These are phyloP conservation scores for Napeogenes inachia DNA, from an alignment of 2,888 invertebrate species.

Conservation along the genomic window DNA sequence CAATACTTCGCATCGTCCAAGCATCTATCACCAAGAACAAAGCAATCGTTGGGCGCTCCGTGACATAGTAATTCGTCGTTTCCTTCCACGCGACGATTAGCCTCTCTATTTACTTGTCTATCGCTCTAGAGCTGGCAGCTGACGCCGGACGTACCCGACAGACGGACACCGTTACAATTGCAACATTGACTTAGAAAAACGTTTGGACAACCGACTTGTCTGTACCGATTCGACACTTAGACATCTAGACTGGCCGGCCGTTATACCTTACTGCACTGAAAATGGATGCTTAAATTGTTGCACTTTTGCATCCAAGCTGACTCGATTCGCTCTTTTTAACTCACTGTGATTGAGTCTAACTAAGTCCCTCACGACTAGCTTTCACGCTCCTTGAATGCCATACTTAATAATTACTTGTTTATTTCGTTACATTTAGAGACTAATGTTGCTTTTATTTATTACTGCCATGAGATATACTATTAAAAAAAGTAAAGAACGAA, in stretches of 20 bases:
- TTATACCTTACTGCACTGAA: constrained; percentile 33
- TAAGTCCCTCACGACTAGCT: not conserved
- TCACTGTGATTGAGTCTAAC: constrained; percentile 11
- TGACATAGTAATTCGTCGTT: constrained; percentile 75
- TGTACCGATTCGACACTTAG: constrained; percentile 45
- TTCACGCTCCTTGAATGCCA: not conserved
- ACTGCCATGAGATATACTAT: not conserved
- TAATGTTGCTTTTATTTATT: constrained; percentile 3
- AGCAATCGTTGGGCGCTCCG: constrained; percentile 66
- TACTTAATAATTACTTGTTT: not conserved
- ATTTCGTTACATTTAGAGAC: no score
- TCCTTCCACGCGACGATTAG: constrained; percentile 75
- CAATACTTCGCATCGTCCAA: constrained; percentile 44
- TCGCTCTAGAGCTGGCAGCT: constrained; percentile 70
- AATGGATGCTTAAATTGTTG: constrained; percentile 39
- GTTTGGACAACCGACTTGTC: constrained; percentile 58
- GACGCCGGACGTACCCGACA: constrained; percentile 64
- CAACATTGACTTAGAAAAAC: constrained; percentile 75
- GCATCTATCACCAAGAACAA: constrained; percentile 62
- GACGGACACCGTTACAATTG: constrained; percentile 73
- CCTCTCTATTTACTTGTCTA: constrained; percentile 75
- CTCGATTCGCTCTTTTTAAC: constrained; percentile 11
- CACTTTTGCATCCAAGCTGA: constrained; percentile 30
- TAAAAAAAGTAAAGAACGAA: not conserved
- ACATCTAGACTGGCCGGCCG: constrained; percentile 49